These are phyloP conservation scores for Gymnodraco acuticeps DNA, from an alignment of 2,797 vertebrate species.

Conservation along the genomic window DNA sequence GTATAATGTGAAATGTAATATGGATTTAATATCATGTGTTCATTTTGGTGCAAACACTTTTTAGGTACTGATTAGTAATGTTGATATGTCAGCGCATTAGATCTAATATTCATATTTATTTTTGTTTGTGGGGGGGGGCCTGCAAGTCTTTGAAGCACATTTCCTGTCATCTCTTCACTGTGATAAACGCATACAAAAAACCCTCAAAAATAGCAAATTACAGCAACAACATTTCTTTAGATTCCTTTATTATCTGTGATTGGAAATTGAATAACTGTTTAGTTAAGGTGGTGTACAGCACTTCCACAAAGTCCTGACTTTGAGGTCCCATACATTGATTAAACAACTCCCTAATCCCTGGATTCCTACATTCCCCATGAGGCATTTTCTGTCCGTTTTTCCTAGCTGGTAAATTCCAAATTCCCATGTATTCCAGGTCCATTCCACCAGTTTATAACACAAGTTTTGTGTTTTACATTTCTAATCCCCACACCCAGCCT, in stretches of 20 bases:
- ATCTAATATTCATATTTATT: background rate
- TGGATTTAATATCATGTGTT: background rate
- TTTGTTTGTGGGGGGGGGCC: too few species aligned
- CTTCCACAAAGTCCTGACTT: background rate
- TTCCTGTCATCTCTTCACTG: background rate
- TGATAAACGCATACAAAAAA: background rate
- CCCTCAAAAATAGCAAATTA: background rate
- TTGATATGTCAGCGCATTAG: background rate
- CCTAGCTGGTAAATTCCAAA: background rate
- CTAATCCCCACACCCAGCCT: background rate
- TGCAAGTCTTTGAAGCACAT: background rate
- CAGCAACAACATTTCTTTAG: background rate
- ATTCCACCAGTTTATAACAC: background rate
- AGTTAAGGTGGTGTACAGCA: background rate
- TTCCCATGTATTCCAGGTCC: background rate
- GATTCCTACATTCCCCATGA: background rate
- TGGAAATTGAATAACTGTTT: background rate
- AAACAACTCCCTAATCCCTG: background rate
- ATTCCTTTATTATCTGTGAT: background rate
- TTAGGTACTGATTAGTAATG: too few species aligned
- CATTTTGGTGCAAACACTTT: background rate
- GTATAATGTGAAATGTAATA: background rate
- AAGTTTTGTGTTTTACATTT: constrained; percentile 20
- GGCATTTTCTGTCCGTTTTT: background rate
- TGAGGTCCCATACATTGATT: background rate